These are phyloP conservation scores for Chrysina gloriosa DNA, from an alignment of 2,888 invertebrate genomes.

Conservation along the genomic window DNA sequence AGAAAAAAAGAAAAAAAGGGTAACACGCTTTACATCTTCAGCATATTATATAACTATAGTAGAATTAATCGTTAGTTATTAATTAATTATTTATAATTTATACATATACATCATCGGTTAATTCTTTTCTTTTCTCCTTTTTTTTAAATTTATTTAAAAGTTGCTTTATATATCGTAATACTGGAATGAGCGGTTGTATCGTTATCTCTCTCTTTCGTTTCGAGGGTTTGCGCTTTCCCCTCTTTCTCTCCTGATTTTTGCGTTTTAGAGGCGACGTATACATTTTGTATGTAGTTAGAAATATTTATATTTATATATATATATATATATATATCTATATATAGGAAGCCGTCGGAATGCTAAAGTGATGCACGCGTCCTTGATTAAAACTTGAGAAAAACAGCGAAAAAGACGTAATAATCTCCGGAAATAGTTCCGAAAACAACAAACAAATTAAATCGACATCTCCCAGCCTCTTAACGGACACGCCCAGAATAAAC, in stretches of 20 bases:
- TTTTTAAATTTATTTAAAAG: slow-evolving; percentile 43
- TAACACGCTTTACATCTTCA: background rate
- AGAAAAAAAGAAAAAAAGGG: background rate
- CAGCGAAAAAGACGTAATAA: too few species aligned
- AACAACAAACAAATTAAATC: too few species aligned
- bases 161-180: slow-evolving; percentile 57
- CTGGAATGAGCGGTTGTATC: slow-evolving; percentile 61
- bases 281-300: slow-evolving; percentile 9
- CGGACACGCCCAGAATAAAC: too few species aligned
- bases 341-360: slow-evolving; percentile 23
- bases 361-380: slow-evolving; percentile 1
- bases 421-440: too few species aligned
- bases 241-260: background rate
- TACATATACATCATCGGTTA: slow-evolving; percentile 22
- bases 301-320: slow-evolving; percentile 21
- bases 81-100: slow-evolving; percentile 1
- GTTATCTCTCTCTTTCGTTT: background rate
- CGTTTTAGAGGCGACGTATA: slow-evolving; percentile 15
- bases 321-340: slow-evolving; percentile 19
- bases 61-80: background rate
- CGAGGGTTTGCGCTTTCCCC: slow-evolving; percentile 21
- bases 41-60: background rate
- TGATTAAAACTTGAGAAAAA: slow-evolving; percentile 1
- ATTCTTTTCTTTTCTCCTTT: slow-evolving; percentile 44
- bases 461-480: too few species aligned